Evolutionary conservation across 2,888 invertebrate species (phyloP), one percentile per base, ranked within the genome.

Genomic region (Sipha maydis): DNA sequence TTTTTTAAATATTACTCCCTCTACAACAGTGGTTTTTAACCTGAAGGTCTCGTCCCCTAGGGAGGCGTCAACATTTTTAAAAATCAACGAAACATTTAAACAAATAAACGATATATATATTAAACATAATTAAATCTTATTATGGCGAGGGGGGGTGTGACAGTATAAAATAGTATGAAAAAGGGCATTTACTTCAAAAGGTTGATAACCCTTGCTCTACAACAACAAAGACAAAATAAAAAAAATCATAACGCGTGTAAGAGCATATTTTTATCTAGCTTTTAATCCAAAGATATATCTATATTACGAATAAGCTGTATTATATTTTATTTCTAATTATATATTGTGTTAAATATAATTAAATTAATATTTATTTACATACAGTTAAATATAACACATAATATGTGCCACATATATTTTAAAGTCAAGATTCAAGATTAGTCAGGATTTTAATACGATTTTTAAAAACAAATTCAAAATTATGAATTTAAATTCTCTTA

Each of bases 211-310:
- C n/a, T 28, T 38, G 19, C 41, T 80, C 67, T 67, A 67, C 19
- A 82, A 82, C 41, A 82, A 69, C 41, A 82, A 69, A 82, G 34
- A 61, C 56, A 69, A 61, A 61, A 38, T 67, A 38, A 21, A 56
- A 21, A 61, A 79, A 38, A 38, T 56, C 78, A 56, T 31, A 54
- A 21, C 31, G 21, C 54, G 31, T 78, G 14, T 9, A 28, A 56
- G 25, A 17, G 9, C 3, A 3, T 61, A 21, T 80, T 80, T 80
- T 67, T 7, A 38, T 28, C 28, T 8, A 5, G 7, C 69, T 41
- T 71, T 48, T 14, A 4, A 56, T n/a, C 28, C 19, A n/a, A 67
- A 34, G 19, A 80, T 19, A 4, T 28, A 28, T 61, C 21, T 7
- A 3, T 61, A 61, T 61, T 61, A 61, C 25, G 61, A 1, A 14